Percentiles rank a stretch among this genome's conserved stretches.
phyloP scores from a whole-genome alignment of 2,797 vertebrate genomes.

The Iguana delicatissima region DNA sequence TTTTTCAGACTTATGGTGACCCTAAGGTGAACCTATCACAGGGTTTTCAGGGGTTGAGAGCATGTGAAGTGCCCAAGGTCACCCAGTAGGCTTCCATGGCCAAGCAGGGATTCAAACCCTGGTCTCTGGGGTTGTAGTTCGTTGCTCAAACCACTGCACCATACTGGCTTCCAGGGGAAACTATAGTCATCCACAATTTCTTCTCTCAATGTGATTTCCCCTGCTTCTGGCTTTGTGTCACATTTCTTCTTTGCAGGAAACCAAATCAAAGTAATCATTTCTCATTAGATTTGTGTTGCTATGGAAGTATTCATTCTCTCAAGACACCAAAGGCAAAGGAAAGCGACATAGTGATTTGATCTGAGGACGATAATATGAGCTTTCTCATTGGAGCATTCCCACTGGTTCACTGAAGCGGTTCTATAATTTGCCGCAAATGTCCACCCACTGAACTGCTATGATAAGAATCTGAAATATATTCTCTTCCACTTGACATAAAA shows the following conservation, averaged over 20 bases:
- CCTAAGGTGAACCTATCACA: too few species aligned
- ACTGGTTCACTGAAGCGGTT: neutral
- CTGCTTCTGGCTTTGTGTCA: neutral
- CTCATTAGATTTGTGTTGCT: conserved; percentile 35
- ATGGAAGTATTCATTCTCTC: conserved; percentile 36
- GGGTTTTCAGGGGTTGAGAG: too few species aligned
- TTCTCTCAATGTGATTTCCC: neutral
- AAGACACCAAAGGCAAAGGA: neutral
- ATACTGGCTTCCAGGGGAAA: neutral
- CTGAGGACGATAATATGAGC: conserved; percentile 19
- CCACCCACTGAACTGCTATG: conserved; percentile 1
- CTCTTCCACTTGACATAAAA: neutral
- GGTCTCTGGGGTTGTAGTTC: too few species aligned
- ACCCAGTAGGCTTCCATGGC: too few species aligned
- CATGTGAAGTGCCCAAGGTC: too few species aligned
- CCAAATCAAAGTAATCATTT: neutral
- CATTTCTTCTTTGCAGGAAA: conserved; percentile 1
- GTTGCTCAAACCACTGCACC: too few species aligned
- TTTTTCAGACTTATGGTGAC: too few species aligned
- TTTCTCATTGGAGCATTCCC: neutral
- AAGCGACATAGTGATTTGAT: conserved; percentile 18
- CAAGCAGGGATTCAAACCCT: too few species aligned
- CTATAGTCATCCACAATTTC: neutral
- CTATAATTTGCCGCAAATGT: conserved; percentile 7
- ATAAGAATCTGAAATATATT: conserved; percentile 20